Base-by-base conservation (phyloP, 2,888 invertebrate species). In the Noctua janthe region DNA sequence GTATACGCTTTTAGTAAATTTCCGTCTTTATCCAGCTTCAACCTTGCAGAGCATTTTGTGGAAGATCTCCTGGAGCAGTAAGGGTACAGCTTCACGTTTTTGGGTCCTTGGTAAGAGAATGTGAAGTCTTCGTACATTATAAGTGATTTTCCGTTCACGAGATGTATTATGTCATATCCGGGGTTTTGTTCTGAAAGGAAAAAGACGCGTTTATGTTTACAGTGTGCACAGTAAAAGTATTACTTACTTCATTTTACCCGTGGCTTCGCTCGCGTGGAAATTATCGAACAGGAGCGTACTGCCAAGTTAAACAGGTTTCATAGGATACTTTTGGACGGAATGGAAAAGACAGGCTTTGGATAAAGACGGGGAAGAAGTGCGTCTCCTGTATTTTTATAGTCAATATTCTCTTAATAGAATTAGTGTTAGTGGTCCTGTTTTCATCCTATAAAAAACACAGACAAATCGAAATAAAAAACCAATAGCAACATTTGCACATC, bases 101-200 rank as follows among this genome's bases (percentile, higher is more conserved):
- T 89, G 10, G 86, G 79, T 0, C 89, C 89, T 74, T 87, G 82
- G 23, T 80, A 87, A 0, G 91, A 91, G 66, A 88, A 92, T 0
- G 91, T 89, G 20, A 88, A 89, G 29, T 87, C 59, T 43, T 91
- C 71, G 72, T 88, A 92, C 84, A 90, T 84, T 8, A 92, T 80
- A 2, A 91, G 56, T 5, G 88, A 82, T 49, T 82, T 89, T 20
- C 89, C 89, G 67, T 49, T 81, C n/a, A 51, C 17, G 17, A 87
- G 73, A 1, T 70, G 74, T 62, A 89, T 87, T 59, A 82, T 67
- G 0, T 82, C 54, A 39, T 82, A 82, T 23, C 77, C 76, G 35
- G 69, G 75, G 20, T 70, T 15, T 2, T 11, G 1, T 5, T 29
- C 88, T 89, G 85, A 43, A 87, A 84, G 7, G 13, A 54, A 35